Conservation (phyloP, 2,888 invertebrate genomes). For the Chrysolina haemoptera region DNA sequence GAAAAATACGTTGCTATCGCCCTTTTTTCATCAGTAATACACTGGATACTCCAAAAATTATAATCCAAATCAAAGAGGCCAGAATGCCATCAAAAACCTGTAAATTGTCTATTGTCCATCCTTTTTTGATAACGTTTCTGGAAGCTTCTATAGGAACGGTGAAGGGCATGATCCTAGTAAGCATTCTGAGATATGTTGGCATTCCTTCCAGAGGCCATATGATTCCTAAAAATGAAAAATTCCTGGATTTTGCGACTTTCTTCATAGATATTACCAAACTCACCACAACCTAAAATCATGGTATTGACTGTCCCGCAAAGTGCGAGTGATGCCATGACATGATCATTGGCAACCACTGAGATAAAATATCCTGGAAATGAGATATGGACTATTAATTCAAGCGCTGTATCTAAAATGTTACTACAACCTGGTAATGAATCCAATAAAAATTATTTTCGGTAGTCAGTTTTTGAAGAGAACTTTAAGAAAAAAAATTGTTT, state of each 20-base stretch:
- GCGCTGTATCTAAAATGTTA: too few relatives aligned
- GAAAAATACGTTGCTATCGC: slow-evolving; percentile 50
- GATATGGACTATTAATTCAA: slow-evolving; percentile 7
- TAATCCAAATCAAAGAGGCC: slow-evolving; percentile 76
- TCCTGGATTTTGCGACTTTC: neutral
- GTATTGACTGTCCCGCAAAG: slow-evolving; percentile 93
- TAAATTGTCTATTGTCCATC: slow-evolving; percentile 78
- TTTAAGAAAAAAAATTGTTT: too few relatives aligned
- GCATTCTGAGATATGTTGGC: slow-evolving; percentile 66
- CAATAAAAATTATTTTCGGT: too few relatives aligned
- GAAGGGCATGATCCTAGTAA: slow-evolving; percentile 74
- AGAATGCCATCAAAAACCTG: slow-evolving; percentile 83
- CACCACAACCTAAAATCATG: slow-evolving; percentile 72
- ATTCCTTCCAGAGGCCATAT: slow-evolving; percentile 82
- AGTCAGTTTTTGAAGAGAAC: too few relatives aligned
- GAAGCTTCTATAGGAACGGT: slow-evolving; percentile 85
- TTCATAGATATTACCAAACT: slow-evolving; percentile 16
- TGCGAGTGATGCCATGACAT: slow-evolving; percentile 87
- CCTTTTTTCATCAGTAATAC: slow-evolving; percentile 60
- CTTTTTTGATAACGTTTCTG: slow-evolving; percentile 83
- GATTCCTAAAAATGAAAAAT: slow-evolving; percentile 70
- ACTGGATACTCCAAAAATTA: slow-evolving; percentile 58
- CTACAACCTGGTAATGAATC: too few relatives aligned
- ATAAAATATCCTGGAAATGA: slow-evolving; percentile 80
- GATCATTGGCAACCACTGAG: slow-evolving; percentile 84